Conservation (phyloP, 2,797 vertebrate genomes). For the Acanthis flammea region DNA sequence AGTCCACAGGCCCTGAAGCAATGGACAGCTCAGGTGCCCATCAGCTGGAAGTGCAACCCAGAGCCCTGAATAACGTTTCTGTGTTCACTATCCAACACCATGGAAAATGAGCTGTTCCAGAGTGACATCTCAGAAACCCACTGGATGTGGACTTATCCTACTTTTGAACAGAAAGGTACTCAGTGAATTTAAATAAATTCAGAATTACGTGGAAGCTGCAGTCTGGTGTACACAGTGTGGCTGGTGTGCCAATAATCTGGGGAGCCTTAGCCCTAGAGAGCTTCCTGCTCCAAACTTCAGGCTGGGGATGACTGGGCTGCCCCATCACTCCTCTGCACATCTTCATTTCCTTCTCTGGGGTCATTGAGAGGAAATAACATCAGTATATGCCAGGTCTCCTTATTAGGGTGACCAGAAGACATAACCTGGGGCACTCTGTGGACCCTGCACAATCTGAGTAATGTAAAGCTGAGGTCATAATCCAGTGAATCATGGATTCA, state of each 20-base stretch:
- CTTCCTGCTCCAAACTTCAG: neutral
- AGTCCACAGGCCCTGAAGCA: neutral
- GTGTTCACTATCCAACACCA: neutral
- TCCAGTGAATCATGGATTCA: too few relatives aligned
- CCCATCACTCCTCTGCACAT: neutral
- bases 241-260: neutral
- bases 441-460: too few relatives aligned
- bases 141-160: neutral
- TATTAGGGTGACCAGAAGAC: neutral
- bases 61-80: neutral
- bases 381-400: neutral
- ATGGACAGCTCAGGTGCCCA: neutral
- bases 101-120: neutral
- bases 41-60: neutral
- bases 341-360: neutral
- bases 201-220: neutral
- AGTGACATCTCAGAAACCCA: neutral
- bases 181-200: neutral
- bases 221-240: rapidly evolving
- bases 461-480: too few relatives aligned
- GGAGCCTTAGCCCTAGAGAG: neutral
- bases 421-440: neutral
- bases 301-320: neutral
- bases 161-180: neutral
- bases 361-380: neutral